Evolutionary conservation across 2,888 invertebrate species (phyloP), one percentile per base, ranked within the genome.

Genomic region (Odiellus spinosus): DNA sequence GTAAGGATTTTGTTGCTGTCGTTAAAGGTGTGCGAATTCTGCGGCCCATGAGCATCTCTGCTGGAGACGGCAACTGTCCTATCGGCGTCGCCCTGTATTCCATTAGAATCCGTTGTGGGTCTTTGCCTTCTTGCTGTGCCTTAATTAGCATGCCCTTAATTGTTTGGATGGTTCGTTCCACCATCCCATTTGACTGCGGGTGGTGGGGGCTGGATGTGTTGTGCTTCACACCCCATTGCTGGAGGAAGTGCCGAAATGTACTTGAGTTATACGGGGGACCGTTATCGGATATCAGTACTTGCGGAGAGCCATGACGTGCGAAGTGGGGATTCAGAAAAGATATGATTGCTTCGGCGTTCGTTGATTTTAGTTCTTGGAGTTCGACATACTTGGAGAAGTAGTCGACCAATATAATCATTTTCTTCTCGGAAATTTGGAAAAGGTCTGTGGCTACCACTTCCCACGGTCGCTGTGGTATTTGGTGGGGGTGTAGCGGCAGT

Each of bases 1-100:
- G n/a, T n/a, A n/a, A n/a, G n/a, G n/a, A n/a, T n/a, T n/a, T n/a
- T n/a, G n/a, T n/a, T n/a, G n/a, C n/a, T n/a, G 26, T 26, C 8
- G 26, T 26, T 26, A 26, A 26, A 4, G 26, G 26, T 26, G 26
- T 26, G 26, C 26, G 8, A 26, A 48, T 12, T 11, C 47, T 20
- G 4, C 40, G 34, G 40, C 21, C 35, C 20, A 40, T 40, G 15
- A 48, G 12, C 11, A 48, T 20, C 15, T 48, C 40, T 20, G 34
- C 40, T 3, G 47, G 44, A 10, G 34, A 44, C 19, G 40, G 21
- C 18, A 44, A 17, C 14, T 44, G 19, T n/a, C 44, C 44, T 26
- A 48, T 40, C 2, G 45, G 48, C 2, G 45, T 42, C 32, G 44
- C 45, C 19, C 43, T 35, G 32, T 45, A 45, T 15, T 49, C 49